Evolutionary conservation across 2,888 invertebrate genomes (phyloP), one percentile per base, ranked within the genome.

Genomic region (Nowickia ferox): DNA sequence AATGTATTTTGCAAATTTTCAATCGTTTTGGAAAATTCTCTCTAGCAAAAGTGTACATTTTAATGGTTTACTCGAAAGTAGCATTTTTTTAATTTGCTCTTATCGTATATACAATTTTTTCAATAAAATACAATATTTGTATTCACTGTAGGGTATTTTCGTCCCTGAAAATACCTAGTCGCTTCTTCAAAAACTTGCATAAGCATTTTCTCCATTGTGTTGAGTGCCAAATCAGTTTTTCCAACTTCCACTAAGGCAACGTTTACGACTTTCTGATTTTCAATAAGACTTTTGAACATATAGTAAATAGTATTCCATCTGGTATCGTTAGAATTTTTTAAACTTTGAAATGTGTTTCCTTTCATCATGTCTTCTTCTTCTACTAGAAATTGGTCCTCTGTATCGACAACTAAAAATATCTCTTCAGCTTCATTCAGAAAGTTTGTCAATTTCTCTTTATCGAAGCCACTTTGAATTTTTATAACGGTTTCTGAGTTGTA

Each of bases 221-320:
- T 17, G 9, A 55, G 22, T 22, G 46, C 57, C 2, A 72, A 9
- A 9, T 63, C 51, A 1, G 74, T 40, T 74, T 53, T 63, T 10
- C 38, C 42, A 40, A 74, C n/a, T 42, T 74, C 63, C 1, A 40
- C 51, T 5, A 74, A 17, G 1, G 63, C 61, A 40, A 74, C 51
- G 11, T 61, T 74, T 4, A 74, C 61, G 4, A 74, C 61, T 74
- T 61, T 74, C 48, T 61, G n/a, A 19, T 74, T 63, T 48, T 19
- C 51, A 11, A 30, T 30, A 30, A 30, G 6, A 30, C 30, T 30
- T 30, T 17, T 57, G 6, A 63, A 63, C 74, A 74, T 74, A 6
- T 30, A 30, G 6, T 30, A 30, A 30, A 30, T 48, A 1, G 61
- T 74, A 22, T 61, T 74, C 74, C 74, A 51, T 55, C 55, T 55